These are phyloP conservation scores for Pinna nobilis DNA, from an alignment of 1,140 invertebrate genomes.

Conservation along the genomic window DNA sequence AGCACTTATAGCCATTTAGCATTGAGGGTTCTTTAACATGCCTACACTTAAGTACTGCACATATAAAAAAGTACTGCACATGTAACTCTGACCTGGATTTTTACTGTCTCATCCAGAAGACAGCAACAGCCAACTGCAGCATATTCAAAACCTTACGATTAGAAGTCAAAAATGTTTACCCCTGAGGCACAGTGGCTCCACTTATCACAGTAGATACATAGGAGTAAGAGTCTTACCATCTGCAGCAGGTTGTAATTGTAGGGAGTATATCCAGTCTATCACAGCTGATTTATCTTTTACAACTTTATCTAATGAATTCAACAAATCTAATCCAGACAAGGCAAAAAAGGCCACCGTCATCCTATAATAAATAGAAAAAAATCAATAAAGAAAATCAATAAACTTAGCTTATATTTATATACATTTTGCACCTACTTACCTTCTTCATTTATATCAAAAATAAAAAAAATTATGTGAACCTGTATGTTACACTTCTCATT, in stretches of 20 bases:
- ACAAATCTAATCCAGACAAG: slow-evolving; percentile 90
- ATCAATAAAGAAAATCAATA: not conserved
- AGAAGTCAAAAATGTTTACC: too few species aligned
- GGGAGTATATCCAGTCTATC: slow-evolving; percentile 92
- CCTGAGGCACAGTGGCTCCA: not conserved
- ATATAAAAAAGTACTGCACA: too few species aligned
- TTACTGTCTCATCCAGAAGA: too few species aligned
- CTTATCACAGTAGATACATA: not conserved
- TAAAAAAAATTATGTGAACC: not conserved
- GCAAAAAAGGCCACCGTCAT: slow-evolving; percentile 92
- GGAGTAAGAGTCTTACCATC: slow-evolving; percentile 74
- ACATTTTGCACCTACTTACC: not conserved
- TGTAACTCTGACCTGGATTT: too few species aligned
- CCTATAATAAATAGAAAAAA: slow-evolving; percentile 76
- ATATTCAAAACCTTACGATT: too few species aligned
- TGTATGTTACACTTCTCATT: not conserved
- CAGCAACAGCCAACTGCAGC: too few species aligned
- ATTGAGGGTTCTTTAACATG: too few species aligned
- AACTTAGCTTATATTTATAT: not conserved
- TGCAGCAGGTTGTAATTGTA: slow-evolving; percentile 83
- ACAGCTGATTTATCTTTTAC: slow-evolving; percentile 79
- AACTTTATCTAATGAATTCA: slow-evolving; percentile 84
- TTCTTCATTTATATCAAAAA: not conserved
- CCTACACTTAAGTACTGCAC: too few species aligned
- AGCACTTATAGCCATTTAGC: too few species aligned